These are phyloP conservation scores for Melanotaenia duboulayi DNA, from an alignment of 2,113 vertebrate genomes.

Conservation along the genomic window DNA sequence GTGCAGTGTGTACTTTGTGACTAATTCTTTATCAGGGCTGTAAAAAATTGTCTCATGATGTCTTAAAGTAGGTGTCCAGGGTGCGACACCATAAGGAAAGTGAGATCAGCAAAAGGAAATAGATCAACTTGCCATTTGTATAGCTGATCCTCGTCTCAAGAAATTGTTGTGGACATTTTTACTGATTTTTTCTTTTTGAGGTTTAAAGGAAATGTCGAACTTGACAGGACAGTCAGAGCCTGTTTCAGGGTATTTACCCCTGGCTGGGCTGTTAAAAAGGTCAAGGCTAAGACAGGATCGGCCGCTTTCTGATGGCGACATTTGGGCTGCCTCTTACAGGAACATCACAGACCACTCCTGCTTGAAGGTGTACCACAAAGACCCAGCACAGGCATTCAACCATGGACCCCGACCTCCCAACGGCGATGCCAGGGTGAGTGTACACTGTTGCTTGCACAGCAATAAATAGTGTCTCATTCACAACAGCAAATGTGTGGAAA, in stretches of 20 bases:
- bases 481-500: slow-evolving; percentile 35
- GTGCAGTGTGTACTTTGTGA: slow-evolving; percentile 75
- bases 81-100: slow-evolving; percentile 6
- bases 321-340: slow-evolving; percentile 83
- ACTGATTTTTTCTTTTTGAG: slow-evolving; percentile 9
- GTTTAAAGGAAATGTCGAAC: slow-evolving; percentile 58
- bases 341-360: slow-evolving; percentile 95
- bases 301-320: slow-evolving; percentile 67
- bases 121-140: not conserved
- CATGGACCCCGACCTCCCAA: slow-evolving; percentile 89
- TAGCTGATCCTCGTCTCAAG: slow-evolving; percentile 1
- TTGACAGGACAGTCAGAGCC: slow-evolving; percentile 24
- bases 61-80: slow-evolving; percentile 27
- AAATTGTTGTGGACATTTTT: slow-evolving; percentile 19
- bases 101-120: slow-evolving; percentile 9
- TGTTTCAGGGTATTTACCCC: slow-evolving; percentile 44
- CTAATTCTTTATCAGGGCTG: slow-evolving; percentile 67
- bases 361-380: slow-evolving; percentile 99
- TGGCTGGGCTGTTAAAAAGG: slow-evolving; percentile 44
- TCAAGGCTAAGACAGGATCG: slow-evolving; percentile 30
- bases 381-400: slow-evolving; percentile 94
- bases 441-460: not conserved
- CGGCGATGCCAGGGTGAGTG: slow-evolving; percentile 93
- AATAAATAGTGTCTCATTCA: slow-evolving; percentile 19
- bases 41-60: slow-evolving; percentile 69